These are phyloP conservation scores for Pangasianodon hypophthalmus DNA, from an alignment of 2,113 vertebrate species.

Conservation along the genomic window DNA sequence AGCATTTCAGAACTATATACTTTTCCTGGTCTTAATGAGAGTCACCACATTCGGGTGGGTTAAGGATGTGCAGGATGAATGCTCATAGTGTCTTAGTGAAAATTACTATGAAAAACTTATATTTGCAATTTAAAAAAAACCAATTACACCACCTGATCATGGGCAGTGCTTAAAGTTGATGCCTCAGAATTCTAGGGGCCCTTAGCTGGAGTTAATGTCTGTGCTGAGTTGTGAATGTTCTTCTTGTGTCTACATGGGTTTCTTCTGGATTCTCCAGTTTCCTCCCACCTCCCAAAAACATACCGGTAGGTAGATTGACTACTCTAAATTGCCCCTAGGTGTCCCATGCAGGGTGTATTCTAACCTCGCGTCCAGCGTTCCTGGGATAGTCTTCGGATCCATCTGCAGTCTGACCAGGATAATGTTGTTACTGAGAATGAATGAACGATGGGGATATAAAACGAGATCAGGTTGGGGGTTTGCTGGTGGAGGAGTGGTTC, in stretches of 20 bases:
- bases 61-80: background rate
- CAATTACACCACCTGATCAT: background rate
- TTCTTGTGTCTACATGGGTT: background rate
- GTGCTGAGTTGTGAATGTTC: background rate
- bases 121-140: background rate
- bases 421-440: background rate
- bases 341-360: background rate
- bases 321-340: background rate
- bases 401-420: background rate
- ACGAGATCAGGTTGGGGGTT: background rate
- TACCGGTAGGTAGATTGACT: background rate
- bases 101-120: background rate
- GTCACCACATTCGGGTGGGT: background rate
- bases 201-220: background rate
- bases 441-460: background rate
- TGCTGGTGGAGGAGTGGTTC: background rate
- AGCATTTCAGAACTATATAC: conserved; percentile 6
- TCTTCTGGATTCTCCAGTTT: background rate
- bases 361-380: background rate
- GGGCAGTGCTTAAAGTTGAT: background rate
- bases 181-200: background rate
- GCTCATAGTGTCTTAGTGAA: background rate
- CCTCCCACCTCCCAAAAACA: background rate
- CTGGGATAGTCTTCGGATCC: background rate
- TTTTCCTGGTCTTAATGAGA: conserved; percentile 14